These are phyloP conservation scores for Picus viridis DNA, from an alignment of 2,797 vertebrate species.

Conservation along the genomic window DNA sequence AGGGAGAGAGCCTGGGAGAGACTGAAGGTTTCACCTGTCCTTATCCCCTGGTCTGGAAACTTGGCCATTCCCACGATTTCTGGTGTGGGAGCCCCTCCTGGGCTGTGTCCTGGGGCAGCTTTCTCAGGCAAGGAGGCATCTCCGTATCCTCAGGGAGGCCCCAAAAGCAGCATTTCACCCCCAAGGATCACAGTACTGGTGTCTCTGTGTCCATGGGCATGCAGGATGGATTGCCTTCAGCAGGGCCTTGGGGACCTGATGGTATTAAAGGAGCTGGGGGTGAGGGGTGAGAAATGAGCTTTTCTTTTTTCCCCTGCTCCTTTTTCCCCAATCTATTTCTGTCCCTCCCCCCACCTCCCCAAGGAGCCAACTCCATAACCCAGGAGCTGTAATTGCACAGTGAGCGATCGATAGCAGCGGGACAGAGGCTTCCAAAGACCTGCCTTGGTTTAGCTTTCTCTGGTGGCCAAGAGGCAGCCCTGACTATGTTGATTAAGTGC, in stretches of 20 bases:
- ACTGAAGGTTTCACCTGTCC: rapidly evolving
- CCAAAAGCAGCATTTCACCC: rapidly evolving
- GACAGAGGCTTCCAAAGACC: background rate
- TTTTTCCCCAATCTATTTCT: background rate
- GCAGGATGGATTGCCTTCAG: background rate
- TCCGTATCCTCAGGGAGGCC: background rate
- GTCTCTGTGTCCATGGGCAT: rapidly evolving
- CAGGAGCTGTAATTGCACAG: background rate
- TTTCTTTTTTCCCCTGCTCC: too few species aligned
- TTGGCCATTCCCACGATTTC: background rate
- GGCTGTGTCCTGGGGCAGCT: background rate
- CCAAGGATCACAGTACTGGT: background rate
- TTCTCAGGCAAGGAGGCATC: rapidly evolving
- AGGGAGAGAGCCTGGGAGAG: background rate
- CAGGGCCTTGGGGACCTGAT: too few species aligned
- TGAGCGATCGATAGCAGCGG: rapidly evolving
- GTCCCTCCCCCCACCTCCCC: too few species aligned
- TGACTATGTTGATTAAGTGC: constrained; percentile 43
- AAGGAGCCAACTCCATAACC: background rate
- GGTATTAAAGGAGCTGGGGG: background rate
- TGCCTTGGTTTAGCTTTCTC: background rate
- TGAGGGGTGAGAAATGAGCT: background rate
- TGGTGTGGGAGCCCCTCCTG: background rate
- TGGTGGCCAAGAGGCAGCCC: background rate
- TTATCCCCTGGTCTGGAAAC: background rate